Evolutionary conservation across 2,113 vertebrate genomes (phyloP).

Genomic region (Sinocyclocheilus maitianheensis): DNA sequence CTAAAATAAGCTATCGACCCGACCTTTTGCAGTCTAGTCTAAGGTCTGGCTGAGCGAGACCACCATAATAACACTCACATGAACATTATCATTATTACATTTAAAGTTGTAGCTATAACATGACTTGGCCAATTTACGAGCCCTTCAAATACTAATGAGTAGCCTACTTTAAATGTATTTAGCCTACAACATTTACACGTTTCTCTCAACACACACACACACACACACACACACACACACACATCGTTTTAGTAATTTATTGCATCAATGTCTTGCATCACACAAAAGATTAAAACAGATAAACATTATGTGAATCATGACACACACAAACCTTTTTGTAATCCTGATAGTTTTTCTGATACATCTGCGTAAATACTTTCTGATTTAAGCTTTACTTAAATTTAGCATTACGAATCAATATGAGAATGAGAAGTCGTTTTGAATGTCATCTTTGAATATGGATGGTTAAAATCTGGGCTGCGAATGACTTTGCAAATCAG

Average conservation of each 20-base stretch:
- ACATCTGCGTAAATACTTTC: neutral
- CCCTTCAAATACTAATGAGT: neutral
- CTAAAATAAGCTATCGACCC: constrained; percentile 9
- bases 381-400: neutral
- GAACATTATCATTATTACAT: neutral
- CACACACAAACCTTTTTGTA: neutral
- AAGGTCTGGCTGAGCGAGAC: neutral
- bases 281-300: neutral
- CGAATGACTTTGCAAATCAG: neutral
- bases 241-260: neutral
- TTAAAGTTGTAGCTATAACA: neutral
- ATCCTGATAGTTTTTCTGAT: neutral
- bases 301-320: neutral
- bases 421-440: neutral
- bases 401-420: neutral
- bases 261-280: neutral
- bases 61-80: neutral
- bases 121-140: neutral
- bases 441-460: constrained; percentile 1
- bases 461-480: neutral
- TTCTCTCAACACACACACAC: neutral
- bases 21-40: neutral
- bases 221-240: neutral
- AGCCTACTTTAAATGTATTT: neutral
- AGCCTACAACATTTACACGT: too few species aligned